Conservation (phyloP, 2,888 invertebrate genomes). For the Halocaridina rubra region DNA sequence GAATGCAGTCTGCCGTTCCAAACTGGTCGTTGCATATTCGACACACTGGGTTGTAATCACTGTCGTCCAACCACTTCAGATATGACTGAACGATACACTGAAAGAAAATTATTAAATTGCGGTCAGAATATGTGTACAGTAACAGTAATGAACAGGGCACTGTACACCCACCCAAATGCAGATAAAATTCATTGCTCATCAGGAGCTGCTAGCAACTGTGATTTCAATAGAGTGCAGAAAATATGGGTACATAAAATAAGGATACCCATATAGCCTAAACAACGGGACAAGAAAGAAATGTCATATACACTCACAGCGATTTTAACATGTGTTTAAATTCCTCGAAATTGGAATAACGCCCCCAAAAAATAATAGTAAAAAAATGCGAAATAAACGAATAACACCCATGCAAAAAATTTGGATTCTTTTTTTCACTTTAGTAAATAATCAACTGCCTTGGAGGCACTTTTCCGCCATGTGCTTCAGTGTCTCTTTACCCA, state of each 20-base stretch:
- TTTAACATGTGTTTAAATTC: no score
- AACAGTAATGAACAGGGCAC: not conserved
- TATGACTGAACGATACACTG: constrained; percentile 99
- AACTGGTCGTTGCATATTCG: constrained; percentile 81
- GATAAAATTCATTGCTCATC: not conserved
- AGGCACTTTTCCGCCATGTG: no score
- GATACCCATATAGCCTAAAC: no score
- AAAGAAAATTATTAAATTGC: constrained; percentile 67
- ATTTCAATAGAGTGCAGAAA: not conserved
- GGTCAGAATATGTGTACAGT: not conserved
- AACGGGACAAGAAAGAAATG: not conserved
- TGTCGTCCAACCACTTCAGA: constrained; percentile 97
- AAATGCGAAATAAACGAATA: no score
- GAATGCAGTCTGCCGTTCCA: constrained; percentile 83
- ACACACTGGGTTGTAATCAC: constrained; percentile 95
- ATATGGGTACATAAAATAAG: not conserved
- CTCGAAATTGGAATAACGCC: no score
- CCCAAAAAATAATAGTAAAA: no score
- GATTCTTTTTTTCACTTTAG: no score
- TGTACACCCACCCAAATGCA: not conserved
- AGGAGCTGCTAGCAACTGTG: not conserved
- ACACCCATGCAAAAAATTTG: no score
- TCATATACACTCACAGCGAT: not conserved
- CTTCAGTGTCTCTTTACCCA: no score
- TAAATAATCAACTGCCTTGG: no score